Base-by-base conservation (phyloP, 1,140 invertebrate genomes). In the Anoplophora glabripennis region DNA sequence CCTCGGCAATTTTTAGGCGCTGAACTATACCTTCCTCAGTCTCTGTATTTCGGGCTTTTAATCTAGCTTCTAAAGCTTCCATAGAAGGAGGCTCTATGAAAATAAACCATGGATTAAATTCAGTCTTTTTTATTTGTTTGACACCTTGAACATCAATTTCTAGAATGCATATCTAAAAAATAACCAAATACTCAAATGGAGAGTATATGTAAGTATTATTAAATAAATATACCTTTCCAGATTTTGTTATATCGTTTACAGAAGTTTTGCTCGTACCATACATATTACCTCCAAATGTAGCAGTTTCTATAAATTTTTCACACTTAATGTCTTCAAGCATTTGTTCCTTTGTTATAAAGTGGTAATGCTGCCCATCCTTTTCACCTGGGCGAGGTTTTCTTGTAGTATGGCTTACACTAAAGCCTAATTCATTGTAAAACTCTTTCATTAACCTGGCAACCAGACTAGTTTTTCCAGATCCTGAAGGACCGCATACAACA, bases 111-210 rank as follows among this genome's bases (percentile, higher is more conserved):
- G 95, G 89, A 77, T 96, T 85, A 9, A 98, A 77, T 61, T 90
- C 82, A 35, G 88, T 91, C 17, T 85, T 79, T 70, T 94, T 95
- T 2, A 99, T 88, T 76, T 89, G 92, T 67, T 92, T 92, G 0
- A 99, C 96, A 34, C 97, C 97, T 81, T 99, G 90, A 28, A 94
- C 86, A 63, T 99, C 97, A 68, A 99, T 94, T 72, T 99, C 97
- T 52, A 99, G 75, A 10, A 71, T 53, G 48, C 69, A 71, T 5
- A 71, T 61, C 63, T 66, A 51, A 8, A 54, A 42, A 35, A 54
- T 28, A 53, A 45, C 21, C 11, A 11, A 21, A 5, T 18, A 41
- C 41, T 14, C 12, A n/a, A 40, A n/a, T n/a, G n/a, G n/a, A n/a
- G n/a, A 9, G 7, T 4, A 58, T 7, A 40, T 28, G 14, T 53